Base-by-base conservation (phyloP, 2,113 vertebrate species). In the Motacilla tschutschensis region DNA sequence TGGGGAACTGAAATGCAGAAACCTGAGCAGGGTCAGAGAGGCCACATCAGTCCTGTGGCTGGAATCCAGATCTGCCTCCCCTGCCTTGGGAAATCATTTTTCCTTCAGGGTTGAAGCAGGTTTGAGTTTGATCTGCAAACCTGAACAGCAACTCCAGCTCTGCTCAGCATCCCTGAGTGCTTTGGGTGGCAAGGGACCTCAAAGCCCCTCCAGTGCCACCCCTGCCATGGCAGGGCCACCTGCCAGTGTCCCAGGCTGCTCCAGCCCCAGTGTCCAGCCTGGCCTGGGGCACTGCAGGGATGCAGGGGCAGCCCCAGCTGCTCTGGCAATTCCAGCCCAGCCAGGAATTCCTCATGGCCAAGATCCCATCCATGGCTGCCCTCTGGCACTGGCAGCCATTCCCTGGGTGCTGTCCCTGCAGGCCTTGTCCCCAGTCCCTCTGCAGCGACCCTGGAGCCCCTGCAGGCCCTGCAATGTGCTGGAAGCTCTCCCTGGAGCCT, bases 191-290 rank as follows among this genome's bases (percentile, higher is more conserved):
- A 40, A 51, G 22, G 38, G 12, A 29, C 2, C 28, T 13, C 1
- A 35, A 3, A 53, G 4, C 1, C 1, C 46, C 1, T 10, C 17
- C 38, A n/a, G 9, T 4, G 3, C 14, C 60, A 41, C 17, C 13
- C 31, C 14, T 4, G 3, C 36, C 66, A 28, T 10, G 57, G 47
- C 41, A 63, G 58, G 48, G 48, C 33, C 79, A 40, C 8, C 6
- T 72, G 0, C 33, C 79, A 28, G 9, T 2, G 0, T 14, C 22
- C 66, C 57, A 71, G 40, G 14, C 0, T 19, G n/a, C 13, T 51
- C 65, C 54, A 25, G 4, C 28, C 65, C 48, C 50, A 51, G 17
- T 6, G 1, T 16, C 71, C 71, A 60, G 0, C 51, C 53, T 57
- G 41, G 8, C 41, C 51, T 67, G 9, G 64, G 64, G 1, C 54